These are phyloP conservation scores for Puntigrus tetrazona DNA, from an alignment of 2,113 vertebrate species.

Conservation along the genomic window DNA sequence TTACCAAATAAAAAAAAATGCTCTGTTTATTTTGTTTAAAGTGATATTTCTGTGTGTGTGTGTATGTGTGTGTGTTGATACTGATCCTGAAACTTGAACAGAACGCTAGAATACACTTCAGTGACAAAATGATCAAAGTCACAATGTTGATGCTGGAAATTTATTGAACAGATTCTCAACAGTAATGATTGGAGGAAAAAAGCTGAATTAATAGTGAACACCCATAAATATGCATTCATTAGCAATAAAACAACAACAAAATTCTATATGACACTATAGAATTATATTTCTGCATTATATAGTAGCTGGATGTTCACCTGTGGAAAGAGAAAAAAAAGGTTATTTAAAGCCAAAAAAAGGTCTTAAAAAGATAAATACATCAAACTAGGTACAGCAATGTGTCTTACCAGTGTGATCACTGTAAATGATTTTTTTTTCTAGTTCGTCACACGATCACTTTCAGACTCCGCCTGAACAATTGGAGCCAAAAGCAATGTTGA, in stretches of 20 bases:
- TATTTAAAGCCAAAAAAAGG: not conserved
- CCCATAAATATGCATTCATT: not conserved
- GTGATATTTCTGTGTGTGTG: too few species aligned
- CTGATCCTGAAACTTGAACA: not conserved
- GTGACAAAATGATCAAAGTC: not conserved
- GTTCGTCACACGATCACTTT: not conserved
- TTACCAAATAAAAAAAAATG: not conserved
- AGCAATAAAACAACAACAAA: not conserved
- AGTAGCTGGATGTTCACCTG: constrained; percentile 1
- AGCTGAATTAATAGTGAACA: not conserved
- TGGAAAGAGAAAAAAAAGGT: not conserved
- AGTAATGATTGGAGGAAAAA: not conserved
- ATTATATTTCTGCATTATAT: not conserved
- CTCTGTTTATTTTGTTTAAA: not conserved
- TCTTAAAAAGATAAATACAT: too few species aligned
- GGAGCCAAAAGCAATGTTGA: not conserved
- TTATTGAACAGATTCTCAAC: constrained; percentile 22
- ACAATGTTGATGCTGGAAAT: not conserved
- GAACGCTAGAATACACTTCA: not conserved
- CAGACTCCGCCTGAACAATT: not conserved
- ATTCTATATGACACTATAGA: not conserved
- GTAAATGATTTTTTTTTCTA: not conserved
- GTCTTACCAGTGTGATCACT: not conserved
- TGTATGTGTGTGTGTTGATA: too few species aligned
- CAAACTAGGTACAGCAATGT: not conserved